Evolutionary conservation across 2,888 invertebrate genomes (phyloP), one percentile per base, ranked within the genome.

Genomic region (Parascotia fuliginaria): DNA sequence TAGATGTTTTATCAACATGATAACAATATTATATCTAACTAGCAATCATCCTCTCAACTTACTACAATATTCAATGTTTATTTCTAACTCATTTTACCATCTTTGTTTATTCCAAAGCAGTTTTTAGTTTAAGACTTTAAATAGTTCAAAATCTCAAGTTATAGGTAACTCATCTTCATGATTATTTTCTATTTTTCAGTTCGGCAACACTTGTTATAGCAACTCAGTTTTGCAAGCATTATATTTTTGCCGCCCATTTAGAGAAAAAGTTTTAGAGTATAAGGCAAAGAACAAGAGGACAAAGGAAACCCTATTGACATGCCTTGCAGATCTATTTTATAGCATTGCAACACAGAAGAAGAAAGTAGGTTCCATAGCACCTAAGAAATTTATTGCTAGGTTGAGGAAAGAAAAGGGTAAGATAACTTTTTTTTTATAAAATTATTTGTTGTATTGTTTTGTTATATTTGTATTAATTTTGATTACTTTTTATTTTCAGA

Each of bases 301-400:
- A 40, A 99, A 99, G 90, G 99, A 99, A 89, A 99, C 99, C 2
- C 92, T 99, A 62, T 93, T 99, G 70, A 98, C 99, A 79, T 99
- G 99, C 89, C 94, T 99, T 66, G 99, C 99, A 55, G 99, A 99
- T 93, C 93, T 99, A 57, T 99, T 99, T 93, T 98, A 99, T 93
- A 98, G 97, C 87, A 99, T 99, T 83, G 99, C 99, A 31, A 99
- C 99, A n/a, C 99, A 99, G 84, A 99, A 99, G 94, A 99, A 99
- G 87, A 98, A 99, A 94, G 97, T 99, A 49, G 99, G 99, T 50
- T 99, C 99, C 15, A 98, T 99, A 82, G 99, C 99, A 42, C 99
- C 99, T 67, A 99, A 99, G 92, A 98, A 99, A 87, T 99, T 99
- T 91, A 99, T 99, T 80, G 98, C 99, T 65, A 95, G 99, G 75